Percentiles rank a stretch among this genome's conserved stretches.
Conservation (phyloP, 2,797 vertebrate species). For the Psittacula echo region DNA sequence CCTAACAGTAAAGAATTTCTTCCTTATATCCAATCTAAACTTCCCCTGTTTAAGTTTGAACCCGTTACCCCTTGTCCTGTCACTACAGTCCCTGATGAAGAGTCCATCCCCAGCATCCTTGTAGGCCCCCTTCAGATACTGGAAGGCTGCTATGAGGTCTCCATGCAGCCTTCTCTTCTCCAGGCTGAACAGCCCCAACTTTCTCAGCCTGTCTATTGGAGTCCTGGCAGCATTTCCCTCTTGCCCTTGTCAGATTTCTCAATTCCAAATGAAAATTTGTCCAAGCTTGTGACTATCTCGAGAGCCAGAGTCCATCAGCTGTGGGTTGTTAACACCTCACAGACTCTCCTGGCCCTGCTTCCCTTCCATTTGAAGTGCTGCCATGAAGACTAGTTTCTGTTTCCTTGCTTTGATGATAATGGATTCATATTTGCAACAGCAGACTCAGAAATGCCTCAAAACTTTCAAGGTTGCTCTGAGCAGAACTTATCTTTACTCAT, state of each 20-base stretch:
- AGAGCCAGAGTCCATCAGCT: not conserved
- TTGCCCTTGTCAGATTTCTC: not conserved
- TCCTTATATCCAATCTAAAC: no score
- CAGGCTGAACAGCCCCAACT: no score
- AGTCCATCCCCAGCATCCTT: no score
- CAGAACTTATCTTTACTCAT: not conserved
- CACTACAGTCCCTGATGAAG: no score
- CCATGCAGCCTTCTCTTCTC: no score
- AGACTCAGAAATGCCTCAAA: conserved; percentile 13
- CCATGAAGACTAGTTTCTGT: not conserved
- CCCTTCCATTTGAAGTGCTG: not conserved
- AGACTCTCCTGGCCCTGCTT: not conserved
- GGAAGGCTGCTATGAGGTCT: no score
- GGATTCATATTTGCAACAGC: conserved; percentile 11
- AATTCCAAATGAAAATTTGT: conserved; percentile 10
- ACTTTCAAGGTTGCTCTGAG: not conserved
- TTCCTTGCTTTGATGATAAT: conserved; percentile 12
- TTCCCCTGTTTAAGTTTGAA: no score
- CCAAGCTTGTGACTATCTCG: not conserved
- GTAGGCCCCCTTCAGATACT: no score
- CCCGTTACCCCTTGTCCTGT: no score
- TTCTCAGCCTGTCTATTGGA: not conserved
- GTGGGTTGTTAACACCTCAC: not conserved
- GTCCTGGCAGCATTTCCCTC: not conserved
- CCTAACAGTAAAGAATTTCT: no score